Evolutionary conservation across 2,797 vertebrate genomes (phyloP), one percentile per base, ranked within the genome.

Genomic region (Ptychobarbus kaznakovi): DNA sequence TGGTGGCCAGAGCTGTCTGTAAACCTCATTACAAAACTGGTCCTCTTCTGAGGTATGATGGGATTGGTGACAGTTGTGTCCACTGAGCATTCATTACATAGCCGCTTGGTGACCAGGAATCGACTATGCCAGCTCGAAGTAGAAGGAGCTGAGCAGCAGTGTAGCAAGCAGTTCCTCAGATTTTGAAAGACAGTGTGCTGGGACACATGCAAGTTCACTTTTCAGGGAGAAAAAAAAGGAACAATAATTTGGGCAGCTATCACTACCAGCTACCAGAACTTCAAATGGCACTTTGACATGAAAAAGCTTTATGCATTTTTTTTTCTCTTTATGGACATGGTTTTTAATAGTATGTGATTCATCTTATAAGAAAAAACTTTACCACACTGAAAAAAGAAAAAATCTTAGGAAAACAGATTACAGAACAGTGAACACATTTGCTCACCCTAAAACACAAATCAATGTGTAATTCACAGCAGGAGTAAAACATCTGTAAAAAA

Each of bases 21-120:
- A 86, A 85, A 89, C 65, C 81, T 84, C 85, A 86, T 86, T 75
- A 89, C 38, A 75, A 78, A 78, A 83, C 10, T 66, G 56, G 42
- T 82, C 42, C 79, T 85, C 74, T 88, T 66, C 73, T 79, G 73
- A 69, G 72, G 73, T 42, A 72, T 82, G 84, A 85, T 69, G 78
- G 73, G 83, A 85, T n/a, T 53, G 53, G 65, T 78, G 63, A 80
- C 82, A 87, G 79, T 58, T 42, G 25, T 46, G 76, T 66, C 69
- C 82, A 84, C 58, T 38, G 82, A 76, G 72, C 51, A 85, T 85
- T 85, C 68, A 73, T 80, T 85, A 85, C 83, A 80, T 69, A 22
- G 82, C 82, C 82, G 65, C 74, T 22, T 49, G 76, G 51, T 85
- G 83, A 85, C 76, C 83, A 40, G 49, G 49, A 79, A 80, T 80